These are phyloP conservation scores for Condylura cristata DNA, from an alignment of 2,113 vertebrate genomes.

Conservation along the genomic window DNA sequence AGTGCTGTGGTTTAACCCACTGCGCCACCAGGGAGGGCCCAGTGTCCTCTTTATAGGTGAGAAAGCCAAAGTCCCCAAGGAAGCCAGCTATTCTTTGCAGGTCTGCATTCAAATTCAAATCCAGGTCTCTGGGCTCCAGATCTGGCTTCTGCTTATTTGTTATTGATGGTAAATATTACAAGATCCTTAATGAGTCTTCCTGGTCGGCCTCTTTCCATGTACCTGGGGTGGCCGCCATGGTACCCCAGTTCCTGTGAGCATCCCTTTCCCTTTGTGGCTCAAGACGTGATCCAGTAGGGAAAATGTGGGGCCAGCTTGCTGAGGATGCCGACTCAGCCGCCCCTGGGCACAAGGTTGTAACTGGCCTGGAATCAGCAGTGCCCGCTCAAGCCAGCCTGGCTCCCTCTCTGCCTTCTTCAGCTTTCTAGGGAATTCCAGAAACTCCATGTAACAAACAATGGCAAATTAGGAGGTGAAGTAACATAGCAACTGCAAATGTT, in stretches of 20 bases:
- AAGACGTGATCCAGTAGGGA: not conserved
- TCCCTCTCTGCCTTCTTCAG: not conserved
- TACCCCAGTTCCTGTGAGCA: not conserved
- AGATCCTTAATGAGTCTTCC: not conserved
- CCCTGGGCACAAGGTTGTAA: not conserved
- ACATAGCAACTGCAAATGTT: slow-evolving; percentile 8
- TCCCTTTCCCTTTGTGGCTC: not conserved
- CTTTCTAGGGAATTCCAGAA: not conserved
- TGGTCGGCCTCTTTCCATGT: not conserved
- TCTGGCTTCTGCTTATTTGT: not conserved
- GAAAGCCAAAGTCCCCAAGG: not conserved
- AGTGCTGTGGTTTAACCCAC: too few species aligned
- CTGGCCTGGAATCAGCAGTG: not conserved
- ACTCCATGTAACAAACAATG: not conserved
- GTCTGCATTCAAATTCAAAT: not conserved
- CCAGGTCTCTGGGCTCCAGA: too few species aligned
- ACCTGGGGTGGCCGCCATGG: not conserved
- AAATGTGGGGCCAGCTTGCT: not conserved
- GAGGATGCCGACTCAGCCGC: not conserved
- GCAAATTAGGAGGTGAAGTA: slow-evolving; percentile 41
- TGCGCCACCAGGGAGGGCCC: too few species aligned
- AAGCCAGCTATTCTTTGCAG: not conserved
- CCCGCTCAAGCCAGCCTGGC: not conserved
- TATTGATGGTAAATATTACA: not conserved
- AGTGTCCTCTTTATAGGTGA: not conserved